phyloP scores from a whole-genome alignment of 2,797 vertebrate genomes.

The Coregonus ussuriensis region DNA sequence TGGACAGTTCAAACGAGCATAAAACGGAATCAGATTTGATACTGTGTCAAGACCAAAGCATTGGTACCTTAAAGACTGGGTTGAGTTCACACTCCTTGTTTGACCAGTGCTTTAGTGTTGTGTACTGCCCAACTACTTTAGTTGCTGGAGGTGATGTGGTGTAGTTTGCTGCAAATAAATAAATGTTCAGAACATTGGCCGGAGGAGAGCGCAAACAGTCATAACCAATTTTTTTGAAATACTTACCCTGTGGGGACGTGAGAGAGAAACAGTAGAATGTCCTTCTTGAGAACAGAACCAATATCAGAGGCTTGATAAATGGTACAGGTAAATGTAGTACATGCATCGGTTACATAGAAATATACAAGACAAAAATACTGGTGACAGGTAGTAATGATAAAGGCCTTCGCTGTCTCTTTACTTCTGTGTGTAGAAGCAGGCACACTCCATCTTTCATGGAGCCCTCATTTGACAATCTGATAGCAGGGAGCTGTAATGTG shows the following conservation, averaged over 20 bases:
- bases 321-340: neutral
- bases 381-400: neutral
- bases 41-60: constrained; percentile 12
- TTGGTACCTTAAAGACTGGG: neutral
- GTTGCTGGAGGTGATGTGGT: neutral
- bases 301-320: neutral
- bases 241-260: neutral
- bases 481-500: neutral
- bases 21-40: constrained; percentile 13
- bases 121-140: too few relatives aligned
- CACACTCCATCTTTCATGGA: neutral
- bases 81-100: constrained; percentile 3
- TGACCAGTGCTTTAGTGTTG: constrained; percentile 8
- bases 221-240: neutral
- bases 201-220: neutral
- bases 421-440: neutral
- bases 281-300: neutral
- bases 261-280: neutral
- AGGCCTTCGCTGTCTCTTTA: neutral
- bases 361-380: neutral
- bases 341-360: neutral
- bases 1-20: constrained; percentile 16
- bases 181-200: neutral
- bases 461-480: neutral
- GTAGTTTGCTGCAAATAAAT: neutral